Evolutionary conservation across 1,140 invertebrate genomes (phyloP), one percentile per base, ranked within the genome.

Genomic region (Eufriesea mexicana): DNA sequence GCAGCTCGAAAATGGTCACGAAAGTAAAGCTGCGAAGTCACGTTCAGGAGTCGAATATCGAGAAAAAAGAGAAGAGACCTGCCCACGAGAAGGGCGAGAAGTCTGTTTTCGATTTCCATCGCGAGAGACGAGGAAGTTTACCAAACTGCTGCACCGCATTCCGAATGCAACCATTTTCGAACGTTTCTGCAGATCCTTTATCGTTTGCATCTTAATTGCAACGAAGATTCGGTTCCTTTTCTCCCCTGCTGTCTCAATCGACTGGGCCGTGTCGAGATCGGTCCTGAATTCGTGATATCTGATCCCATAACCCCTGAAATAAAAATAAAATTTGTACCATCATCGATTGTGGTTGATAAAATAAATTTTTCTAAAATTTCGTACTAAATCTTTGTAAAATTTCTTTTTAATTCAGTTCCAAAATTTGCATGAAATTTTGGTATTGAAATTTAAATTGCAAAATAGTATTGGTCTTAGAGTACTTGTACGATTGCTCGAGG

Each of bases 91-190:
- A 75, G 57, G 70, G 54, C 59, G 59, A 45, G 71, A 80, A 75
- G 82, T 72, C 61, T 67, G 75, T 79, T 86, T 84, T 83, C 85
- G 85, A 85, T 87, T 87, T 87, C 72, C 57, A 72, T 76, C 59
- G 68, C 64, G 84, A 64, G 62, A 79, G 61, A 28, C 35, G 57
- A 57, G 79, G 75, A 83, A 85, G 70, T 83, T 86, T 85, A 64
- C 76, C 51, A 77, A 82, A 83, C 73, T 68, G 57, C 47, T 28
- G 18, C 66, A 42, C 72, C 42, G 72, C 77, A 84, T 76, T 62
- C 77, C 35, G 72, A 87, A 79, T 83, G 45, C 47, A 83, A 86
- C 77, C 55, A 74, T 14, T 62, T 47, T 49, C 25, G 42, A 57
- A 71, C 51, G 51, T 20, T 51, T 28, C 64, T 59, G 25, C 45